These are phyloP conservation scores for Phodopus roborovskii DNA, from an alignment of 2,113 vertebrate genomes.

Conservation along the genomic window DNA sequence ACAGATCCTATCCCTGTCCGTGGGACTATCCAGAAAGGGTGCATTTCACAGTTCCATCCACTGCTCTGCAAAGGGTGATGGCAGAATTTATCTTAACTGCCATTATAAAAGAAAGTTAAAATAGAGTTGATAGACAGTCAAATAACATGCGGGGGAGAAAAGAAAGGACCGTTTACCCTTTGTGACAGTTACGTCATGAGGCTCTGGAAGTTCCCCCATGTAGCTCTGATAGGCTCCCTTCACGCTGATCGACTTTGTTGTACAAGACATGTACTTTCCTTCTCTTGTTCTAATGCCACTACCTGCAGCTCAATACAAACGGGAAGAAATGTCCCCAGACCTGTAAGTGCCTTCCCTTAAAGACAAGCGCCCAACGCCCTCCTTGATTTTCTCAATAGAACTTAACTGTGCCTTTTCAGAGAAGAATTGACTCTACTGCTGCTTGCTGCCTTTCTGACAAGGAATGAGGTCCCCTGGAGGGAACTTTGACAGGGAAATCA, in stretches of 20 bases:
- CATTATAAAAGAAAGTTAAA: slow-evolving; percentile 6
- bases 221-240: not conserved
- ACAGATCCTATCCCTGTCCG: not conserved
- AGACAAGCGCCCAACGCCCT: not conserved
- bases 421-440: not conserved
- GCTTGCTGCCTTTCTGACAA: not conserved
- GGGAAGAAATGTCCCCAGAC: not conserved
- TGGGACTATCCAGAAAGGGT: not conserved
- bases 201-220: not conserved
- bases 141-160: not conserved
- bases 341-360: not conserved
- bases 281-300: not conserved
- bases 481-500: not conserved
- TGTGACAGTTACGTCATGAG: not conserved
- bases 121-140: not conserved
- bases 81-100: not conserved
- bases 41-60: not conserved
- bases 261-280: not conserved
- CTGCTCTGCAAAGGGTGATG: slow-evolving; percentile 2
- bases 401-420: not conserved
- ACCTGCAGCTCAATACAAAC: not conserved
- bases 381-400: not conserved
- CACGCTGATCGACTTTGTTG: not conserved
- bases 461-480: not conserved
- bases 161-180: not conserved